Conservation (phyloP, 2,113 vertebrate species). For the Pseudorasbora parva region DNA sequence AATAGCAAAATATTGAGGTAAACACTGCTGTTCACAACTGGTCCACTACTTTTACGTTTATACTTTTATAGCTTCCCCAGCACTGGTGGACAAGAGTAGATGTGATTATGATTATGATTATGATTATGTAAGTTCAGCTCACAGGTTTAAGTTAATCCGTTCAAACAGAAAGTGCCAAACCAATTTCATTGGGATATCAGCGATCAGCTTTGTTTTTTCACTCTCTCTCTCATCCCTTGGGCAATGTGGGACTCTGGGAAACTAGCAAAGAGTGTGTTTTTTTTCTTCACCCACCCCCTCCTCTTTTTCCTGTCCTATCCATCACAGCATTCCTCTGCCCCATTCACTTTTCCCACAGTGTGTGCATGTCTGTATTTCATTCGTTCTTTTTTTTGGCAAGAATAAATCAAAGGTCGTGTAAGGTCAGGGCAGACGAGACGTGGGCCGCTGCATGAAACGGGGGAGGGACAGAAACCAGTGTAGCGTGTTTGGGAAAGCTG, state of each 20-base stretch:
- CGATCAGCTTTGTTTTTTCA: neutral
- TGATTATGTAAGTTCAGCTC: conserved; percentile 17
- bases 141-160: conserved; percentile 2
- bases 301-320: conserved; percentile 47
- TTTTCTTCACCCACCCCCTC: conserved; percentile 37
- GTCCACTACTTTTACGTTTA: neutral
- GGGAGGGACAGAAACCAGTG: conserved; percentile 34
- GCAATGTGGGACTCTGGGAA: conserved; percentile 54
- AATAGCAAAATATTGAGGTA: neutral
- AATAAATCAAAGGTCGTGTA: conserved; percentile 43
- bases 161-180: conserved; percentile 20
- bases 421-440: conserved; percentile 40
- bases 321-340: conserved; percentile 14
- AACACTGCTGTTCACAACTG: neutral
- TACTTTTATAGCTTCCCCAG: no score
- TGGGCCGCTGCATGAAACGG: conserved; percentile 5
- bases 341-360: conserved; percentile 48
- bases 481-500: conserved; percentile 37
- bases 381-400: conserved; percentile 16
- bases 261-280: conserved; percentile 46
- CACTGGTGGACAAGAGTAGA: neutral
- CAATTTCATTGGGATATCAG: neutral
- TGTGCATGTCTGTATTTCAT: conserved; percentile 46
- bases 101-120: neutral
- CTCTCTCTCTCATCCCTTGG: conserved; percentile 31